A percentile compares a stretch with the other conserved stretches of the same genome.
phyloP scores from a whole-genome alignment of 53 echinoderm and acorn worm species.

The Paelopatides confundens region DNA sequence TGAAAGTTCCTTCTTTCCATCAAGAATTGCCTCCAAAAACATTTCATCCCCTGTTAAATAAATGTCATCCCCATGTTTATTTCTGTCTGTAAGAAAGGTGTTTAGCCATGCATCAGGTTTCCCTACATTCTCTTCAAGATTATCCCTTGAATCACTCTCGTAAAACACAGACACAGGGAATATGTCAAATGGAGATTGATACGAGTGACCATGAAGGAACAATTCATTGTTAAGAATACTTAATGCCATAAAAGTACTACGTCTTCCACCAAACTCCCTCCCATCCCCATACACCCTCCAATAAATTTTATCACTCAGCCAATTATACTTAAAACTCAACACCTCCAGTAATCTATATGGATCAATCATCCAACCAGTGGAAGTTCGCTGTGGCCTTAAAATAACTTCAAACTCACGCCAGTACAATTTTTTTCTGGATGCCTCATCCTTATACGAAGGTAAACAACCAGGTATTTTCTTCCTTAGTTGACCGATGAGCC shows the following conservation, averaged over 20 bases:
- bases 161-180: conserved; percentile 70
- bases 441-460: conserved; percentile 2
- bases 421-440: not conserved
- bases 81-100: not conserved
- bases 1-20: conserved; percentile 63
- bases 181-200: conserved; percentile 60
- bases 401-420: conserved; percentile 33
- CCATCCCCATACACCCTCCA: conserved; percentile 6
- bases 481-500: not conserved
- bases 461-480: not conserved
- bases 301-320: not conserved
- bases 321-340: not conserved
- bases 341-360: conserved; percentile 39
- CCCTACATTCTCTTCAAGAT: conserved; percentile 72
- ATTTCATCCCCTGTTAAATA: conserved; percentile 76
- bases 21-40: conserved; percentile 66
- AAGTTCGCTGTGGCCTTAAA: not conserved
- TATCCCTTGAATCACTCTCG: conserved; percentile 78
- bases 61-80: conserved; percentile 11
- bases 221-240: conserved; percentile 18
- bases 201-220: conserved; percentile 20
- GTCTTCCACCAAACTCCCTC: conserved; percentile 17
- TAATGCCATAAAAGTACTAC: not conserved
- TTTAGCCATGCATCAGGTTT: not conserved
- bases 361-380: not conserved